Evolutionary conservation across 1,140 invertebrate genomes (phyloP).

Genomic region (Zaprionus taronus): DNA sequence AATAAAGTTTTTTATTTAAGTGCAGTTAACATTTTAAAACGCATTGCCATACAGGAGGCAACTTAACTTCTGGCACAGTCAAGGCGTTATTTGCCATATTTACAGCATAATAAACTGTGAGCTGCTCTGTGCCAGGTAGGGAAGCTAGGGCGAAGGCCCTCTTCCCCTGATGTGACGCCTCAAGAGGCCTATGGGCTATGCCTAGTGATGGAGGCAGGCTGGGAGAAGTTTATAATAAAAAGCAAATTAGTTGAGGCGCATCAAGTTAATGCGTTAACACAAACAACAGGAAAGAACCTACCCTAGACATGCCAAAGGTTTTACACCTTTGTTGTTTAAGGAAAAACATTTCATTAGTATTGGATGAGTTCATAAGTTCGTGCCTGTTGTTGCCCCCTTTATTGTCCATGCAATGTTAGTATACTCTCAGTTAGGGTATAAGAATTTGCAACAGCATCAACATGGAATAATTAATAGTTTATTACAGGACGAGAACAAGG

Average conservation of each 20-base stretch:
- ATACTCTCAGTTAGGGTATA: not conserved
- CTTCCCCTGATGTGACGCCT: too few species aligned
- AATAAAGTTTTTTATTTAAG: conserved; percentile 64
- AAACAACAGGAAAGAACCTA: not conserved
- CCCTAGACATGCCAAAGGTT: not conserved
- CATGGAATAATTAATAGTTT: not conserved
- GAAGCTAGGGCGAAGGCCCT: too few species aligned
- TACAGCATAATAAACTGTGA: conserved; percentile 68
- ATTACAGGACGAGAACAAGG: not conserved
- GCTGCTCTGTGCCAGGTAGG: conserved; percentile 1
- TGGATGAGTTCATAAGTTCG: too few species aligned
- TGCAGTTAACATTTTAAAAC: conserved; percentile 68
- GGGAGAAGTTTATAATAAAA: conserved; percentile 65
- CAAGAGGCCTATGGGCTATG: not conserved
- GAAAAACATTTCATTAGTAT: not conserved
- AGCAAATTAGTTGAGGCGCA: conserved; percentile 75
- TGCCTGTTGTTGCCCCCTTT: not conserved
- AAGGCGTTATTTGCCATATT: conserved; percentile 61
- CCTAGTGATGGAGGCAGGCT: not conserved
- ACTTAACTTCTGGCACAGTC: not conserved
- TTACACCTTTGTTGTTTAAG: not conserved
- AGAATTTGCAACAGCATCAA: not conserved
- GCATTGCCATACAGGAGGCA: not conserved
- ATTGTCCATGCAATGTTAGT: not conserved
- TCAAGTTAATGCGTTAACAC: conserved; percentile 63